Conservation (phyloP, 1,140 invertebrate genomes). For the Palaemon carinicauda region DNA sequence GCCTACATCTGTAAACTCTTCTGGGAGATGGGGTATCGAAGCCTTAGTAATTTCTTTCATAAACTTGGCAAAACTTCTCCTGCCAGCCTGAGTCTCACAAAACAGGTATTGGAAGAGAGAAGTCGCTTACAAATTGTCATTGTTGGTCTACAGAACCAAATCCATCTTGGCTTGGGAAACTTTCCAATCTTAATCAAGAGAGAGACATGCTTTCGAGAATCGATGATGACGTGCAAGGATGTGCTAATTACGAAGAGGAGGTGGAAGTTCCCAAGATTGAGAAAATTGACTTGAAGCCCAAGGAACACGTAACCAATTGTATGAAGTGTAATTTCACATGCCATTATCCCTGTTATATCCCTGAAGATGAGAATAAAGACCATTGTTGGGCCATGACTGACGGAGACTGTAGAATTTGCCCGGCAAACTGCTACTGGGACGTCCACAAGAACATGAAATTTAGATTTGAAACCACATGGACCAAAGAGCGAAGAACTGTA, state of each 20-base stretch:
- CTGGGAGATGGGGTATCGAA: constrained; percentile 30
- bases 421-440: constrained; percentile 12
- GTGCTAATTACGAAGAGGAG: constrained; percentile 24
- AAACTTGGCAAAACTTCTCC: constrained; percentile 20
- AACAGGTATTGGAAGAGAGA: constrained; percentile 25
- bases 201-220: constrained; percentile 26
- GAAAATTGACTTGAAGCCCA: background rate
- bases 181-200: constrained; percentile 30
- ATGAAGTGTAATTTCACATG: constrained; percentile 33
- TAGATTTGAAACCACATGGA: background rate
- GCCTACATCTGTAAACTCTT: constrained; percentile 28
- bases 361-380: constrained; percentile 1
- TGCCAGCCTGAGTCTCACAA: constrained; percentile 25
- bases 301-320: constrained; percentile 20
- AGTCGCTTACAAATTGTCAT: background rate
- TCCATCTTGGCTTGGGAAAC: constrained; percentile 18
- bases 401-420: background rate
- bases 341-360: constrained; percentile 31
- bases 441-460: constrained; percentile 19
- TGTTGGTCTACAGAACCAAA: constrained; percentile 24
- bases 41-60: constrained; percentile 14
- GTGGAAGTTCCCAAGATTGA: constrained; percentile 30
- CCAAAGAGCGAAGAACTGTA: background rate
- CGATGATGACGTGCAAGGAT: constrained; percentile 23
- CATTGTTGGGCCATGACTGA: constrained; percentile 1